Base-by-base conservation (phyloP, 2,113 vertebrate genomes). In the Herpailurus yagouaroundi region DNA sequence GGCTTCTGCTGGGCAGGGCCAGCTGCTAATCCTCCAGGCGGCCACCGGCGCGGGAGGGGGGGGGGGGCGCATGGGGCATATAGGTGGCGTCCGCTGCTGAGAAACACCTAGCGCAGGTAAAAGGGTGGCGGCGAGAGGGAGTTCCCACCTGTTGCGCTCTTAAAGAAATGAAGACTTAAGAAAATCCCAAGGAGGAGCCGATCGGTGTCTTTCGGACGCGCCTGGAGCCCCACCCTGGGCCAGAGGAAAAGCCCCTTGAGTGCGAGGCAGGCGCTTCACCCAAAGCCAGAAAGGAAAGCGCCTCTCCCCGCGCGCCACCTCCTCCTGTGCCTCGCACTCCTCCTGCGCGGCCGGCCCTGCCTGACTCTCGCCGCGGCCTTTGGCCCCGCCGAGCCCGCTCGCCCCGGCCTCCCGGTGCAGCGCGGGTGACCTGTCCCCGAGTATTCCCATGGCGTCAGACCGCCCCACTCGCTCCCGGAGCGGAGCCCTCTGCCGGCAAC, bases 1-100 rank as follows among this genome's bases (percentile, higher is more conserved):
- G 96, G 86, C 95, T 97, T 73, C 64, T 29, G 77, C 91, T 82
- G 98, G 97, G 98, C 97, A 87, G 97, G 98, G 97, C 95, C 86
- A 33, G 89, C 86, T 13, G 63, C 77, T 95, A 36, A 95, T 92
- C 97, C 80, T 23, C 33, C 82, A 25, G 94, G 94, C 89, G 86
- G 97, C 64, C 95, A 79, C 82, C 1, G 33, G 95, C 95, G 94
- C 60, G 93, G 91, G n/a, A n/a, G n/a, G 23, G 38, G 79, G 69
- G 33, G 19, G 33, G 3, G 0, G 74, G 60, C 15, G 25, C 31
- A 60, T 4, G 79, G 77, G 91, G 15, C 88, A 38, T 89, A 93
- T 68, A 94, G 97, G 97, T 84, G 96, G 73, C 57, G 86, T n/a
- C 86, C 55, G 19, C 10, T 2, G 66, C 33, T 50, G 93, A 95